Evolutionary conservation across 2,113 vertebrate genomes (phyloP), one percentile per base, ranked within the genome.

Genomic region (Stigmatopora nigra): DNA sequence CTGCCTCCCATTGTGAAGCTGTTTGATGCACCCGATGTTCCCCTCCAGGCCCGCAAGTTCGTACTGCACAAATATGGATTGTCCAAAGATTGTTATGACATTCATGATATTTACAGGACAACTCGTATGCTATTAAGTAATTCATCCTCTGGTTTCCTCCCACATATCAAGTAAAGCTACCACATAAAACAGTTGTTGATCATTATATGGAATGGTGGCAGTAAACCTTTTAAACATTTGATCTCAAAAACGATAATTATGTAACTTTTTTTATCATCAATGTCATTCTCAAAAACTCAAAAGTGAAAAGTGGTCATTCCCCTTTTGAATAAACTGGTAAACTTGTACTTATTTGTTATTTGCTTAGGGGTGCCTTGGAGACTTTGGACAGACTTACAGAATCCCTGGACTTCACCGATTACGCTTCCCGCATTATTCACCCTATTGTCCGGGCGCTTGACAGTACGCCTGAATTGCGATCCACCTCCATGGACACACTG

Each of bases 321-420:
- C n/a, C 10, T 8, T 41, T 41, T 10, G 9, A 41, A 41, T 41
- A 52, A 19, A 19, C 15, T 55, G 20, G 22, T 22, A 20, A 55
- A 22, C 8, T 25, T 56, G 10, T 53, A 12, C 10, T 67, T 15
- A 10, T 51, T 41, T 41, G 38, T 7, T 41, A 41, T 41, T 41
- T 41, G 9, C 36, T 62, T 48, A 99, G 97, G 89, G 94, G 94
- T 76, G 92, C 97, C 9, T 79, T 99, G 61, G 97, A 99, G 78
- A 99, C 97, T 0, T 90, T 99, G 73, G 97, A 99, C 76, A 91
- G 95, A 13, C 78, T 99, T 81, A 98, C 97, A 0, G 96, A 98
- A 80, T 98, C 97, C 51, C 84, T 99, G 75, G 97, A 99, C 86
- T 99, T 99, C 88, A 99, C 96, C 0, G 97, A 99, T 83, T 99